Conservation (phyloP, 2,888 invertebrate genomes). For the Diaprepes abbreviatus region DNA sequence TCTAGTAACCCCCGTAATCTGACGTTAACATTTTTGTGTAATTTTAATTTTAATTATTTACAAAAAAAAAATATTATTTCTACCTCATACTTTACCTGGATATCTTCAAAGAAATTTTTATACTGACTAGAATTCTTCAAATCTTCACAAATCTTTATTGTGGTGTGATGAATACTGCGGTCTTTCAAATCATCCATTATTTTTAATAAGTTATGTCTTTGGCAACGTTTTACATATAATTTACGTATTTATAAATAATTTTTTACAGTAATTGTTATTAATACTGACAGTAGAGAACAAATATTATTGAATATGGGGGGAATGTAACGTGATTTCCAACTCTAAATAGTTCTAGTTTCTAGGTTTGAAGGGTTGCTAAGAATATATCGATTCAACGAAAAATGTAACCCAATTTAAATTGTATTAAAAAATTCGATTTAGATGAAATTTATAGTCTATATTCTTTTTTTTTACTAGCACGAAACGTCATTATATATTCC, state of each 20-base stretch:
- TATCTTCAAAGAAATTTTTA: conserved; percentile 81
- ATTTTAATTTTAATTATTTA: too few species aligned
- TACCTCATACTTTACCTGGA: conserved; percentile 74
- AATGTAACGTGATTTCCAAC: conserved; percentile 15
- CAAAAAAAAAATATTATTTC: not conserved
- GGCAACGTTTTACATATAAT: not conserved
- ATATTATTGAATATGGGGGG: not conserved
- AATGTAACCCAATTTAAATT: too few species aligned
- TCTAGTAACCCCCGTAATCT: too few species aligned
- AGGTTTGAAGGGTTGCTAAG: conserved; percentile 20
- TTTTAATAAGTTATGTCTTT: not conserved
- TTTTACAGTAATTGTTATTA: not conserved
- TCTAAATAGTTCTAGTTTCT: conserved; percentile 19
- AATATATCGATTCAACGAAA: conserved; percentile 22
- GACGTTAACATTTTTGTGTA: too few species aligned
- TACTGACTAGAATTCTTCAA: conserved; percentile 83
- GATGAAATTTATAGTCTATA: too few species aligned
- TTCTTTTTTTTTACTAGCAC: too few species aligned
- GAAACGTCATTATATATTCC: too few species aligned
- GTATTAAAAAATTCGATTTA: too few species aligned
- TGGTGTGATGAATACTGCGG: conserved; percentile 79
- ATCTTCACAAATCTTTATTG: conserved; percentile 84
- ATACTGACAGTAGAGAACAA: not conserved
- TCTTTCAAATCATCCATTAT: conserved; percentile 67
- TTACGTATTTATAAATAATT: not conserved